These are phyloP conservation scores for Cebus imitator DNA, from an alignment of 2,113 vertebrate genomes.

Conservation along the genomic window DNA sequence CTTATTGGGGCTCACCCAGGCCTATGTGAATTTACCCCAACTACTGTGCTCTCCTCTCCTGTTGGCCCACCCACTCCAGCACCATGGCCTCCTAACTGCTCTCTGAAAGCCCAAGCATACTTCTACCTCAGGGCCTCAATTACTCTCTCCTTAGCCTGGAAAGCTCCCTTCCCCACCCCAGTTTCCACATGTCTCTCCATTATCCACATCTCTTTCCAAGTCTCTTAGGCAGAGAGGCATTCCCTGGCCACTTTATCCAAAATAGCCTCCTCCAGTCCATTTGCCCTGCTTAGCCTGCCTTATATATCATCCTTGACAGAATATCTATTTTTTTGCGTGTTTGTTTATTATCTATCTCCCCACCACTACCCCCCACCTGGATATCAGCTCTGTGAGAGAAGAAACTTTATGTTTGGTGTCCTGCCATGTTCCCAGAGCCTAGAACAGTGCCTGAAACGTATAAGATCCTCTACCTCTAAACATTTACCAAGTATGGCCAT, in stretches of 20 bases:
- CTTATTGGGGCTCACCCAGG: background rate
- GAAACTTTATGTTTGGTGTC: background rate
- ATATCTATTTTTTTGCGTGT: background rate
- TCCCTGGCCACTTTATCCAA: background rate
- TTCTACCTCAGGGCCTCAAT: background rate
- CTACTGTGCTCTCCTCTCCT: background rate
- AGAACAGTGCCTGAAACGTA: background rate
- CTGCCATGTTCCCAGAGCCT: background rate
- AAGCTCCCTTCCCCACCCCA: background rate
- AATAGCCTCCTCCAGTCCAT: background rate
- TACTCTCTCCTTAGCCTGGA: background rate
- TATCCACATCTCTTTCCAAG: background rate
- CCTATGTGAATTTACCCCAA: fast-evolving
- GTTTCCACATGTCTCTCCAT: background rate
- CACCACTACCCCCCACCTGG: background rate
- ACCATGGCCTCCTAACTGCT: background rate
- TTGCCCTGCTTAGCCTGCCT: background rate
- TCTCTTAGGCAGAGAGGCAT: background rate
- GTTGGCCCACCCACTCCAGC: too few relatives aligned
- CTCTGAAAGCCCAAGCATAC: background rate
- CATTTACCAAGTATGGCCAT: background rate
- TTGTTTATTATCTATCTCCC: background rate
- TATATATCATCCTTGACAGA: background rate
- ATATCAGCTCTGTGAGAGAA: background rate
- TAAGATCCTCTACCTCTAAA: background rate